Conservation (phyloP, 53 echinoderm and acorn worm species). For the Holothuria leucospilota region DNA sequence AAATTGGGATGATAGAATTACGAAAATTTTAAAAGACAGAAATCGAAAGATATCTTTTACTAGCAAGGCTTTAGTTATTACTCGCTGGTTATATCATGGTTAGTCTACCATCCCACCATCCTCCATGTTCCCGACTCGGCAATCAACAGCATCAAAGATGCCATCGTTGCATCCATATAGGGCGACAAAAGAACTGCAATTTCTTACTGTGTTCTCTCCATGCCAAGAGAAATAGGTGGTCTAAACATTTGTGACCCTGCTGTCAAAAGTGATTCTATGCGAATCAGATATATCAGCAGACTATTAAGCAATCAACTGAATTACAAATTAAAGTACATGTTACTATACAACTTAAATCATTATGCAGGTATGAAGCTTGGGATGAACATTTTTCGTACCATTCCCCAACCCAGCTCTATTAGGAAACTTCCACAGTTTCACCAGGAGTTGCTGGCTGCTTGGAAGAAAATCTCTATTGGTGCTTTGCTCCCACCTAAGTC, state of each 20-base stretch:
- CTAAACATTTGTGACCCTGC: not conserved
- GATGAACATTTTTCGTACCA: not conserved
- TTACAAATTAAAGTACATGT: no score
- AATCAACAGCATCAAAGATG: not conserved
- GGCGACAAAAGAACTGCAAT: not conserved
- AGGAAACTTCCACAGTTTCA: not conserved
- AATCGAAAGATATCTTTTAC: not conserved
- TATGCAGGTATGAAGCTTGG: not conserved
- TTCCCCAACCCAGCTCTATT: not conserved
- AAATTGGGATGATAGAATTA: not conserved
- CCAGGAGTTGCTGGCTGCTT: no score
- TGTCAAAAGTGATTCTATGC: not conserved
- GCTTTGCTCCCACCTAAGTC: not conserved
- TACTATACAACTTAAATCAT: not conserved
- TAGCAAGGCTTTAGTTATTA: not conserved
- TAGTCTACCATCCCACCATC: not conserved
- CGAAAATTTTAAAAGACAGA: not conserved
- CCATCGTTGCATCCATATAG: not conserved
- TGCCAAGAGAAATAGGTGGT: conserved; percentile 7
- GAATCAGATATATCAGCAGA: not conserved
- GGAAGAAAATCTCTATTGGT: not conserved
- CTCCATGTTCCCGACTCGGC: not conserved
- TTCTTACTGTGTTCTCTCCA: not conserved
- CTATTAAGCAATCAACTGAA: not conserved
- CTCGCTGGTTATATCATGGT: not conserved